A percentile compares a stretch with the other conserved stretches of the same genome.
Conservation (phyloP, 1,140 invertebrate species). For the Apis cerana region DNA sequence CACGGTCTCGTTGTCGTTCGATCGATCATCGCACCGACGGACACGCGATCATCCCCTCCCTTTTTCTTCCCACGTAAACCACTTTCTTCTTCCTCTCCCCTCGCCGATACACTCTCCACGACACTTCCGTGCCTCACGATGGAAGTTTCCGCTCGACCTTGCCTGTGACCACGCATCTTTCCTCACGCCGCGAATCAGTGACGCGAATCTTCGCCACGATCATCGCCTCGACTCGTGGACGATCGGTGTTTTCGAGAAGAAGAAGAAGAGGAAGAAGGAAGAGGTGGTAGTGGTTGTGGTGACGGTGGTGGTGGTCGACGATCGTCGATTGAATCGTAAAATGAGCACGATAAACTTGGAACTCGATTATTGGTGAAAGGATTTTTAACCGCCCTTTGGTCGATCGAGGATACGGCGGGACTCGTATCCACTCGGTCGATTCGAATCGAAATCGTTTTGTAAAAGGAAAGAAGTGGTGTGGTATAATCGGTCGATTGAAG, state of each 20-base stretch:
- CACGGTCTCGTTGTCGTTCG: constrained; percentile 45
- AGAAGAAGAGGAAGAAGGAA: too few relatives aligned
- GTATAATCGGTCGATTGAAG: neutral
- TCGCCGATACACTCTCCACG: constrained; percentile 6
- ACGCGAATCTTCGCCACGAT: neutral
- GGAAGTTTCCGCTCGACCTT: constrained; percentile 30
- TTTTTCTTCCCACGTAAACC: neutral
- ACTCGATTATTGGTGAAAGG: neutral
- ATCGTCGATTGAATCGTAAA: neutral
- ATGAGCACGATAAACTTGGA: neutral
- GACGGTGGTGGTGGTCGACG: neutral
- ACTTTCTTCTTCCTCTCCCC: neutral
- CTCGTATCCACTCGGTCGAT: too few relatives aligned
- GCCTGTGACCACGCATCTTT: neutral
- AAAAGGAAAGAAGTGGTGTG: neutral
- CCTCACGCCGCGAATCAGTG: neutral
- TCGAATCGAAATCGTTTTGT: constrained; percentile 6
- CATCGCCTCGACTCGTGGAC: too few relatives aligned
- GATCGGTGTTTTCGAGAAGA: too few relatives aligned
- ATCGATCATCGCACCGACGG: constrained; percentile 34
- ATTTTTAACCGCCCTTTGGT: neutral
- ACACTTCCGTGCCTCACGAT: constrained; percentile 31
- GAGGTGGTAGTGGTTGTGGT: neutral
- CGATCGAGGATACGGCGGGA: neutral
- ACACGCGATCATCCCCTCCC: constrained; percentile 28